Evolutionary conservation across 2,113 vertebrate species (phyloP), one percentile per base, ranked within the genome.

Genomic region (Vulpes lagopus): DNA sequence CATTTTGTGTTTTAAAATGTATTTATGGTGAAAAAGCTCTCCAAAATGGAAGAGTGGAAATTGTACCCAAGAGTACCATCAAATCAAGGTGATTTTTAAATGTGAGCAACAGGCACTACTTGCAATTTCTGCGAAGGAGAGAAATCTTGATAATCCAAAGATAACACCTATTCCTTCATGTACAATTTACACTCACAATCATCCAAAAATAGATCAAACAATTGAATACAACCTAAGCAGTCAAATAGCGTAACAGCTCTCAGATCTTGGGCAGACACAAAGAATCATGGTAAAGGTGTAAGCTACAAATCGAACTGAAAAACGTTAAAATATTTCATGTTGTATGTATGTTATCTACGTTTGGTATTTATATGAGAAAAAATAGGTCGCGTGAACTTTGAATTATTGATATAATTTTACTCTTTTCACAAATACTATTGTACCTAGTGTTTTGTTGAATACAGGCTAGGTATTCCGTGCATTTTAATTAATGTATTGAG

Each of bases 81-180:
- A 95, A 92, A 94, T 98, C 97, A 98, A 98, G 97, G 96, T 97
- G 97, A 97, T 96, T 96, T 97, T 97, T 91, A 96, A 98, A 90
- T 71, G n/a, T 55, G 91, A 97, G 84, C 94, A 97, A 96, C 94
- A 97, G 89, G 74, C 67, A 87, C 11, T 89, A 93, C 64, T 78
- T 96, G 51, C 25, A 93, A 92, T 97, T 95, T 80, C 82, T 92
- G 81, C 7, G 59, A 59, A 94, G 67, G 16, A 92, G 32, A 94
- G 62, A 87, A 79, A 94, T 96, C 82, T 89, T 97, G 82, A 92
- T 92, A 90, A 93, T 86, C 19, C 67, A 94, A 67, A 87, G 82
- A 86, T 86, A 91, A 82, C n/a, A 89, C 59, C 89, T 82, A 78
- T 30, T 11, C 32, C 10, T 84, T 92, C 89, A 64, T 83, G 62